Percentiles rank a stretch among this genome's conserved stretches.
Evolutionary conservation across 2,113 vertebrate species (phyloP).

Genomic region (Antechinus stuartii): DNA sequence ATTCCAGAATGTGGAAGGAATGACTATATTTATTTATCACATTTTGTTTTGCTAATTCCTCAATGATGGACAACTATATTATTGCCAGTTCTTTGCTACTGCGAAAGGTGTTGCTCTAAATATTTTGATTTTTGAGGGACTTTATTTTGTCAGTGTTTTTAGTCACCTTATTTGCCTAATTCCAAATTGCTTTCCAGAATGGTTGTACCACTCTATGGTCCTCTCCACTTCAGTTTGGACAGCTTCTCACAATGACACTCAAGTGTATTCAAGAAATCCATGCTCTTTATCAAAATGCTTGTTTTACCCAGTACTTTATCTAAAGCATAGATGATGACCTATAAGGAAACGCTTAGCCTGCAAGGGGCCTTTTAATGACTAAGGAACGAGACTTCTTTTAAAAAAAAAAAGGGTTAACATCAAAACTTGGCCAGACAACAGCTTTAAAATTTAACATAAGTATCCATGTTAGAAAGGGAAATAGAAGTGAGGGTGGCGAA

Average conservation of each 20-base stretch:
- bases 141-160: not conserved
- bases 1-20: not conserved
- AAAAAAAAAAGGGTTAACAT: not conserved
- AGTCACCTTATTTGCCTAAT: slow-evolving; percentile 38
- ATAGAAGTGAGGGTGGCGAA: not conserved
- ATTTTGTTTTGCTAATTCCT: not conserved
- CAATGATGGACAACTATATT: not conserved
- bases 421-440: not conserved
- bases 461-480: not conserved
- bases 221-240: not conserved
- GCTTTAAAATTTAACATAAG: not conserved
- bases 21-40: not conserved
- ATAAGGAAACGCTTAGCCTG: not conserved
- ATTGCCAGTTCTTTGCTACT: slow-evolving; percentile 40
- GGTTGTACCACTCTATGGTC: not conserved
- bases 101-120: slow-evolving; percentile 29
- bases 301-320: not conserved
- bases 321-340: not conserved
- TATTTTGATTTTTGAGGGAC: not conserved
- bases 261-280: not conserved
- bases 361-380: not conserved
- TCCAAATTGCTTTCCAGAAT: not conserved
- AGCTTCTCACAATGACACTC: not conserved
- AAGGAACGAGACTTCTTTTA: not conserved
- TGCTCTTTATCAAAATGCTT: not conserved